Conservation (phyloP, 2,888 invertebrate species). For the Ecliptopera silaceata region DNA sequence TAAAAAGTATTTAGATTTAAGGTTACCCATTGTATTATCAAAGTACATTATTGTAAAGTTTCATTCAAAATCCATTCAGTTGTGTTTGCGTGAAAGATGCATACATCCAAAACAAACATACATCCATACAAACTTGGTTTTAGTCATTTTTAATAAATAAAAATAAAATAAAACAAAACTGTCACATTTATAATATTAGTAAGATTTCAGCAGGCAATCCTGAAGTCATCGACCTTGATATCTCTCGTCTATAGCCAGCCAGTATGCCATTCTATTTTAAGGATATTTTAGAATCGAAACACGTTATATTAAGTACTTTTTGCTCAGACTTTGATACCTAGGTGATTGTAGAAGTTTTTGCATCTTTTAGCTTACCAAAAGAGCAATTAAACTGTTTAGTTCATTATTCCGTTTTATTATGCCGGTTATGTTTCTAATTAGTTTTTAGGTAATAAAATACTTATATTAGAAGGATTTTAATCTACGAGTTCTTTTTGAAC, state of each 20-base stretch:
- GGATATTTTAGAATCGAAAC: not conserved
- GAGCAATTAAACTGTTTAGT: not conserved
- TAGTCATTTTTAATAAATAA: too few relatives aligned
- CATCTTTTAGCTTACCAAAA: not conserved
- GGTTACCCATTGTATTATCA: too few relatives aligned
- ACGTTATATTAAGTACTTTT: conserved; percentile 1
- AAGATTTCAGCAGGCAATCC: not conserved
- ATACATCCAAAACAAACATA: too few relatives aligned
- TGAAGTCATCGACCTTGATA: conserved; percentile 2
- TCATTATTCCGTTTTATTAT: not conserved
- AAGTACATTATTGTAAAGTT: too few relatives aligned
- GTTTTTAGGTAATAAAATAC: not conserved
- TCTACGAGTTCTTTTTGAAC: too few relatives aligned
- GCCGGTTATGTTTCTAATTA: not conserved
- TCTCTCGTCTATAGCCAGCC: not conserved
- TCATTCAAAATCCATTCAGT: too few relatives aligned
- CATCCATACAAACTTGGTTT: too few relatives aligned
- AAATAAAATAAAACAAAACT: too few relatives aligned
- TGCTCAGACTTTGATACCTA: not conserved
- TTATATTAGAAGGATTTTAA: not conserved
- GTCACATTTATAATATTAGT: too few relatives aligned
- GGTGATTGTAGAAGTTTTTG: not conserved
- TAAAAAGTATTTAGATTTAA: not conserved
- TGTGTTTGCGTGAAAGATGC: too few relatives aligned
- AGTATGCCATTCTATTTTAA: conserved; percentile 6